phyloP scores from a whole-genome alignment of 2,113 vertebrate genomes.

The Platycercus adscitus region DNA sequence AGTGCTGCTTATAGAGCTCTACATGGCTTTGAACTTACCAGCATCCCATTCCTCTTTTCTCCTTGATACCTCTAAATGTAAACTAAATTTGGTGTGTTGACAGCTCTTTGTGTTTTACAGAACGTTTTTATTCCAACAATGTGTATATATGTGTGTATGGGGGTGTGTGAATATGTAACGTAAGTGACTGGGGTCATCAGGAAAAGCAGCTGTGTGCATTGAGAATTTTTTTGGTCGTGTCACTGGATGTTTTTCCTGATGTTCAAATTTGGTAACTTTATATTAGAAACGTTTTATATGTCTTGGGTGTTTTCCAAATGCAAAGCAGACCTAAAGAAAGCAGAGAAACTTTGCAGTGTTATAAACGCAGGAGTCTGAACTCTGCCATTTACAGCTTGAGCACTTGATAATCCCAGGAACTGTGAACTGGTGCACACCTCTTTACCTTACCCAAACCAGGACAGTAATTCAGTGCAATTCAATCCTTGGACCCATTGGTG shows the following conservation, averaged over 20 bases:
- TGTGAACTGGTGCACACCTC: too few relatives aligned
- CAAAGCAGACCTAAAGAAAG: neutral
- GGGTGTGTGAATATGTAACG: rapidly evolving
- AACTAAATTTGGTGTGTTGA: neutral
- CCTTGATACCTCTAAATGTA: neutral
- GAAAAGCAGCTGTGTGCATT: neutral
- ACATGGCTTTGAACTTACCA: neutral
- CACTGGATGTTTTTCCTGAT: neutral
- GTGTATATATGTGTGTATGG: neutral
- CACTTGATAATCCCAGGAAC: neutral
- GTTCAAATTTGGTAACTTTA: neutral
- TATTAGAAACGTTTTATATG: neutral
- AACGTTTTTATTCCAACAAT: neutral
- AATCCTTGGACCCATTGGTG: neutral
- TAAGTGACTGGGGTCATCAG: neutral
- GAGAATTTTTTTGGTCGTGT: neutral
- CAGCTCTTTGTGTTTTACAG: neutral
- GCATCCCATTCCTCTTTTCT: neutral
- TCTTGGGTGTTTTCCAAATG: neutral
- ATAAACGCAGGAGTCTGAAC: neutral
- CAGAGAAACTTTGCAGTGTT: neutral
- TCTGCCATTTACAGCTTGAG: neutral
- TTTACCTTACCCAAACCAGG: neutral
- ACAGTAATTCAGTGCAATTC: neutral
- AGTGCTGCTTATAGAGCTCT: neutral